phyloP scores from a whole-genome alignment of 2,888 invertebrate genomes.

The Acanthosoma haemorrhoidale region DNA sequence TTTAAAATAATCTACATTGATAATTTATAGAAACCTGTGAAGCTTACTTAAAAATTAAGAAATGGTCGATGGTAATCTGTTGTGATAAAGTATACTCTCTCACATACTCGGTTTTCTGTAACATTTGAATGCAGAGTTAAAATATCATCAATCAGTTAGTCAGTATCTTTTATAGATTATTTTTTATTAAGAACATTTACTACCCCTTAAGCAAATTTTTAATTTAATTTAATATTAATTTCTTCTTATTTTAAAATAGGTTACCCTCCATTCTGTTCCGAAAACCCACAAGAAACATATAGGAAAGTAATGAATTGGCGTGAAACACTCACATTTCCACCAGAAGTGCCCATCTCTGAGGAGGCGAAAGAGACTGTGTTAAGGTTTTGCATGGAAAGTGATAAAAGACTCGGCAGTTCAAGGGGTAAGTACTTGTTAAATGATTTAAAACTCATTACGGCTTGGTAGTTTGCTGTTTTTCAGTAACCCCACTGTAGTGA shows the following conservation, averaged over 20 bases:
- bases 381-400: conserved; percentile 95
- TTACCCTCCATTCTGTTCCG: conserved; percentile 99
- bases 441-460: too few relatives aligned
- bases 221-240: background rate
- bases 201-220: background rate
- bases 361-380: conserved; percentile 92
- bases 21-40: background rate
- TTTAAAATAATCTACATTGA: background rate
- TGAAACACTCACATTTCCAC: conserved; percentile 95
- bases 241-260: conserved; percentile 52
- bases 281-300: conserved; percentile 95
- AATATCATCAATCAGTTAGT: background rate
- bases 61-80: too few relatives aligned
- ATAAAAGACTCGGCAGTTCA: conserved; percentile 67
- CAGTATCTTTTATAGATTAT: background rate
- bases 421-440: conserved; percentile 27
- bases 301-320: conserved; percentile 99
- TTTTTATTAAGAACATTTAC: background rate
- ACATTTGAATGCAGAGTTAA: too few relatives aligned
- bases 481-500: too few relatives aligned
- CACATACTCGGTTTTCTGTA: too few relatives aligned
- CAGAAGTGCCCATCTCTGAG: conserved; percentile 98
- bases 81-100: too few relatives aligned
- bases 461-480: too few relatives aligned
- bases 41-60: too few relatives aligned